Evolutionary conservation across 1,140 invertebrate genomes (phyloP), one percentile per base, ranked within the genome.

Genomic region (Portunus trituberculatus): DNA sequence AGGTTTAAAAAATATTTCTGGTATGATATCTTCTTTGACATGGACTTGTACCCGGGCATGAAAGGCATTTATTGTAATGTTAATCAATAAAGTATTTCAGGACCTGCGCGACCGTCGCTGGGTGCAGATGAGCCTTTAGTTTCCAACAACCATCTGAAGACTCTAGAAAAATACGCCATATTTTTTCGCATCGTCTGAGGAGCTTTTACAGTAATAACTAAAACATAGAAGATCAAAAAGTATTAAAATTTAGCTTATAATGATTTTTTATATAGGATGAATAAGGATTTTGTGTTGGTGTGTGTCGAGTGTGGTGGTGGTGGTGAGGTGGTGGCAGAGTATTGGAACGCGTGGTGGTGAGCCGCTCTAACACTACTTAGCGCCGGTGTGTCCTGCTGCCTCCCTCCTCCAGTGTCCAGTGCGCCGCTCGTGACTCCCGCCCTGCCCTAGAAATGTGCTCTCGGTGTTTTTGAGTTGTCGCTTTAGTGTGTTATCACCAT

Each of bases 401-500:
- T 96, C 93, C 96, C 96, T 96, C 95, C 96, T 96, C 94, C 95
- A 95, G 96, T 96, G 96, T 96, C 93, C 96, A 96, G 96, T 96
- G 94, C 96, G 95, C 96, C 96, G 93, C 95, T 96, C 95, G 94
- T 96, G 95, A 92, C 91, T 95, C 96, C 96, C 96, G 95, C 96
- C 96, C 96, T 96, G 96, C 96, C 96, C 93, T 96, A 96, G 96
- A 96, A 96, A 96, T 96, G 96, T 95, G 95, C 96, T 95, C 96
- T 96, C 96, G 94, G 93, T 96, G 95, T 96, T 92, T 92, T 59
- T 95, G 52, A 96, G 96, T 96, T 96, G 87, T 93, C 94, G 95
- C 96, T 96, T 97, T 96, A 88, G 93, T 93, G 92, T 91, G 94
- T 96, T 67, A 95, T 82, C 90, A 84, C 93, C 96, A 98, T 98